A percentile compares a stretch with the other conserved stretches of the same genome.
phyloP scores from a whole-genome alignment of 2,888 invertebrate species.

The Eupithecia pulchellata region DNA sequence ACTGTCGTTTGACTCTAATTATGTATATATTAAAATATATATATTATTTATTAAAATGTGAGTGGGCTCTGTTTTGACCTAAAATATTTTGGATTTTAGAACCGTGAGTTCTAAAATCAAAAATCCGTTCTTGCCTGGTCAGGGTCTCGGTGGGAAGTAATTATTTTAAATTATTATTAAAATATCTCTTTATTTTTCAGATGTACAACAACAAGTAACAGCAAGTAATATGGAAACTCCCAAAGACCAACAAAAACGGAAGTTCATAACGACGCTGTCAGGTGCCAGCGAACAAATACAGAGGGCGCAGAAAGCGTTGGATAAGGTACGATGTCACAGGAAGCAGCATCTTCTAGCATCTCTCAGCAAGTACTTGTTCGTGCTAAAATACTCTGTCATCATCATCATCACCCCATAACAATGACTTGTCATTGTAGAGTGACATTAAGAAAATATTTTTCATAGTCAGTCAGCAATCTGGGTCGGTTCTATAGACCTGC shows the following conservation, averaged over 20 bases:
- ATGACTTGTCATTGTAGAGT: too few relatives aligned
- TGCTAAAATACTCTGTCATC: too few relatives aligned
- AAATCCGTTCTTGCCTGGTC: background rate
- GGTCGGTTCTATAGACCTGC: too few relatives aligned
- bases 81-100: background rate
- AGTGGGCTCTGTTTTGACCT: background rate
- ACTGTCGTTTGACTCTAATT: background rate
- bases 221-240: background rate
- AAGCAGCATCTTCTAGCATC: too few relatives aligned
- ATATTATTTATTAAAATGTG: background rate
- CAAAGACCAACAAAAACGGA: constrained; percentile 38
- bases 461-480: too few relatives aligned
- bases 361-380: too few relatives aligned
- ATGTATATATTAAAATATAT: too few relatives aligned
- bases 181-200: constrained; percentile 15
- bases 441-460: too few relatives aligned
- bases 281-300: constrained; percentile 36
- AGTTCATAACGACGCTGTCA: constrained; percentile 42
- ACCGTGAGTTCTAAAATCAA: too few relatives aligned
- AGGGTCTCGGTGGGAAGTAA: background rate
- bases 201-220: background rate
- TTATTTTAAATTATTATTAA: background rate
- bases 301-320: constrained; percentile 38
- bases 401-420: too few relatives aligned
- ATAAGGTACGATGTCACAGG: constrained; percentile 36